Evolutionary conservation across 2,797 vertebrate species (phyloP).

Genomic region (Microcaecilia unicolor): DNA sequence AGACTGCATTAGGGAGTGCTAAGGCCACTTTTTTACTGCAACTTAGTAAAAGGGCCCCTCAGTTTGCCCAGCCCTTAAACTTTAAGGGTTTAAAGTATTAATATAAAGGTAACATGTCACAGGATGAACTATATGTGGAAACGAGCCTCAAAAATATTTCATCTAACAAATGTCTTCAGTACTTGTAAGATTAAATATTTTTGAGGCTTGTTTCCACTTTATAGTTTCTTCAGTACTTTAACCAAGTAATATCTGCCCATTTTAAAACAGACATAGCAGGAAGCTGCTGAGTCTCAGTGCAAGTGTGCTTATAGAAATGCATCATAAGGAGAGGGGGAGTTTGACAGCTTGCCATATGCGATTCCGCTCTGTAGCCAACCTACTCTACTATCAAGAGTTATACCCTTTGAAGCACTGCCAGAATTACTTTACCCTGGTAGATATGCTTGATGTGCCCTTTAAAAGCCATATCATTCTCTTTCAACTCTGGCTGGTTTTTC

Average conservation of each 20-base stretch:
- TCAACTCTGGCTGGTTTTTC: conserved; percentile 60
- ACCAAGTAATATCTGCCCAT: conserved; percentile 64
- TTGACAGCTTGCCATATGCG: conserved; percentile 85
- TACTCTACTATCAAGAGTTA: conserved; percentile 74
- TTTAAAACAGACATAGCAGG: conserved; percentile 52
- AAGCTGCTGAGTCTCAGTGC: conserved; percentile 55
- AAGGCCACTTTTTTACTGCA: no score
- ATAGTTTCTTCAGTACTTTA: no score
- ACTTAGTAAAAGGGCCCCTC: no score
- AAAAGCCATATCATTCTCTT: conserved; percentile 67
- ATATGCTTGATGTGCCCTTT: conserved; percentile 68
- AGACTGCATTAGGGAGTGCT: no score
- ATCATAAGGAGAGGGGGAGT: conserved; percentile 76
- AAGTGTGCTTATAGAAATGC: conserved; percentile 89
- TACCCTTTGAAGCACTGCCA: conserved; percentile 71
- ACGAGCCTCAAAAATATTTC: conserved; percentile 66
- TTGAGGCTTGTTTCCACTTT: no score
- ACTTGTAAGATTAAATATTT: conserved; percentile 53
- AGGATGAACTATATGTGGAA: conserved; percentile 54
- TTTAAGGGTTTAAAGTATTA: conserved; percentile 56
- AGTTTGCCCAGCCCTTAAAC: no score
- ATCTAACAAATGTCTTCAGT: conserved; percentile 51
- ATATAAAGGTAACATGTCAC: conserved; percentile 52
- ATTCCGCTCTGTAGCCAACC: conserved; percentile 86
- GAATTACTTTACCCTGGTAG: conserved; percentile 62